A percentile compares a stretch with the other conserved stretches of the same genome.
phyloP scores from a whole-genome alignment of 2,888 invertebrate species.

The Lepidocyrtinus sp. region DNA sequence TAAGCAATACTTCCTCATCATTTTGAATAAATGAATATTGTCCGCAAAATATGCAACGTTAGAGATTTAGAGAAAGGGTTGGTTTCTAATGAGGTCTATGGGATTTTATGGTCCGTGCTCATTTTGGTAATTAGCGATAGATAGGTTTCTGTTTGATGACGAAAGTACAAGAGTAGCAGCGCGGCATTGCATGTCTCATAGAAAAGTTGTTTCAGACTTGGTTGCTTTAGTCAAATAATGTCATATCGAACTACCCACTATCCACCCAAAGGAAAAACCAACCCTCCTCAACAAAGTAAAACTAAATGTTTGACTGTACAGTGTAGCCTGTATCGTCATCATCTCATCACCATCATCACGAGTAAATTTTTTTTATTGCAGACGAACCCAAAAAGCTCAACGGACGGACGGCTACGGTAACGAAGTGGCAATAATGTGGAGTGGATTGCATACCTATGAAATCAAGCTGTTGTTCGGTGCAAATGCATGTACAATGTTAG shows the following conservation, averaged over 20 bases:
- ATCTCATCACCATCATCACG: background rate
- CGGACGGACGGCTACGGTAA: background rate
- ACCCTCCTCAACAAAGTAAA: slow-evolving; percentile 5
- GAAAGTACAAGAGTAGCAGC: background rate
- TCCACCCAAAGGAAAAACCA: too few species aligned
- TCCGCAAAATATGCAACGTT: background rate
- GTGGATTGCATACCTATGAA: too few species aligned
- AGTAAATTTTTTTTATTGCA: background rate
- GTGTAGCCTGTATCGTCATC: background rate
- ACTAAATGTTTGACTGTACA: background rate
- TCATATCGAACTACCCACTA: background rate
- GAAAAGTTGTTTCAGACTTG: slow-evolving; percentile 1
- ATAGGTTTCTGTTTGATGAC: slow-evolving; percentile 12
- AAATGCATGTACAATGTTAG: too few species aligned
- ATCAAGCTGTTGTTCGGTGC: too few species aligned
- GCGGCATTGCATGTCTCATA: slow-evolving; percentile 2
- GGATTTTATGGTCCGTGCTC: too few species aligned
- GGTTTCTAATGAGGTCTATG: too few species aligned
- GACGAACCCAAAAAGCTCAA: background rate
- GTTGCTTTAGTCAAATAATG: slow-evolving; percentile 4
- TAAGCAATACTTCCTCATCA: too few species aligned
- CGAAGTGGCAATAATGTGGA: slow-evolving; percentile 1
- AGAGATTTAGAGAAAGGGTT: too few species aligned
- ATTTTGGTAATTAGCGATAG: background rate
- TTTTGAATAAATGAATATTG: too few species aligned